Percentiles rank a stretch among this genome's conserved stretches.
phyloP scores from a whole-genome alignment of 2,888 invertebrate genomes.

The Dynastes tityus region DNA sequence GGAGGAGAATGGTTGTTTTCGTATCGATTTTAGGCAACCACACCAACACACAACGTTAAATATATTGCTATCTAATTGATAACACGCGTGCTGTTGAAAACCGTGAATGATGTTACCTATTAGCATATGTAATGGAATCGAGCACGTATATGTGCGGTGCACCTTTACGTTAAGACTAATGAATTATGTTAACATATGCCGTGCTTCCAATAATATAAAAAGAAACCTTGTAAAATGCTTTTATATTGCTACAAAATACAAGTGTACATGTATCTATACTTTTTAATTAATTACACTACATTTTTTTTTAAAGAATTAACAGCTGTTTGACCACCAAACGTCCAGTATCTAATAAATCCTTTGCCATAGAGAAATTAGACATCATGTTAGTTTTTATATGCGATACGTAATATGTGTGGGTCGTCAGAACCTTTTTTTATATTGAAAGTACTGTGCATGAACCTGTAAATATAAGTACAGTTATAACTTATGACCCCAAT shows the following conservation, averaged over 20 bases:
- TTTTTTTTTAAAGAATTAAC: background rate
- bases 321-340: conserved; percentile 7
- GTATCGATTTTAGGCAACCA: conserved; percentile 40
- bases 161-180: conserved; percentile 8
- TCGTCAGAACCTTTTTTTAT: background rate
- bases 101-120: conserved; percentile 22
- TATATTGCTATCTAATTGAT: conserved; percentile 38
- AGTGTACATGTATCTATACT: background rate
- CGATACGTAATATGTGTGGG: no score
- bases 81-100: conserved; percentile 41
- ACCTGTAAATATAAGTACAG: no score
- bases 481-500: no score
- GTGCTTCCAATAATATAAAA: background rate
- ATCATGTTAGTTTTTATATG: background rate
- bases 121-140: conserved; percentile 35
- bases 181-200: background rate
- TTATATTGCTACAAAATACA: conserved; percentile 4
- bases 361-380: background rate
- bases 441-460: no score
- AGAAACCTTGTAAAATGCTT: conserved; percentile 6
- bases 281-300: background rate
- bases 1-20: conserved; percentile 2
- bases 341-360: conserved; percentile 5
- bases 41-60: conserved; percentile 15
- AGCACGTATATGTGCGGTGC: conserved; percentile 2